phyloP scores from a whole-genome alignment of 2,888 invertebrate genomes.

The Matsumyia berberina region DNA sequence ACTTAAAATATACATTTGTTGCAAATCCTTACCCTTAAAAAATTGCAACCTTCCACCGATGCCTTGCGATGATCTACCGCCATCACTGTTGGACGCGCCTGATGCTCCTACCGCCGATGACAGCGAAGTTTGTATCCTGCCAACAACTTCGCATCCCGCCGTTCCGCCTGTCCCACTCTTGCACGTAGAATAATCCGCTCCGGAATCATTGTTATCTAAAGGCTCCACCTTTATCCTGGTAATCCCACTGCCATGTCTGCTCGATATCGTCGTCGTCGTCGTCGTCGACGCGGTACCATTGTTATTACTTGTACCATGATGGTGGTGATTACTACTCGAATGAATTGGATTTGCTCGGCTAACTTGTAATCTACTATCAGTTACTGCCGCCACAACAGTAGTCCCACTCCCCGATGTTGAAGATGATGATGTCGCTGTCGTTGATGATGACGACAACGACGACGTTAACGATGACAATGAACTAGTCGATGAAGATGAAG shows the following conservation, averaged over 20 bases:
- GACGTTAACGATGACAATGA: conserved; percentile 51
- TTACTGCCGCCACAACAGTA: conserved; percentile 77
- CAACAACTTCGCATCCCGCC: conserved; percentile 70
- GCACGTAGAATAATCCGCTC: conserved; percentile 57
- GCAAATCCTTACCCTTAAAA: conserved; percentile 84
- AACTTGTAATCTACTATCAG: conserved; percentile 72
- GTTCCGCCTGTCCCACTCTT: conserved; percentile 48
- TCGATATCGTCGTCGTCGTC: conserved; percentile 61
- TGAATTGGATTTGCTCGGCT: conserved; percentile 69
- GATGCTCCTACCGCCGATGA: conserved; percentile 60
- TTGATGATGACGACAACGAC: conserved; percentile 14
- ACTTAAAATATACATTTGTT: too few species aligned
- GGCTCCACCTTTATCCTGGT: conserved; percentile 65
- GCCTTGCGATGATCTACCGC: conserved; percentile 84
- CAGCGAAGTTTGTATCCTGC: conserved; percentile 77
- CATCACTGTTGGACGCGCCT: conserved; percentile 67
- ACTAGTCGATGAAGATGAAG: conserved; percentile 67
- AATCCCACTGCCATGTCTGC: conserved; percentile 40
- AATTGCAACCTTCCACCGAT: conserved; percentile 84
- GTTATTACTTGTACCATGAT: conserved; percentile 61
- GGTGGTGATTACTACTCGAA: conserved; percentile 67
- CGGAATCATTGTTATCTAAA: conserved; percentile 54
- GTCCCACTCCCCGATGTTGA: conserved; percentile 66
- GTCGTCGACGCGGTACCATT: conserved; percentile 74
- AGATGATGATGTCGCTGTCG: conserved; percentile 77